Evolutionary conservation across 2,888 invertebrate genomes (phyloP).

Genomic region (Pemphredon lugubris): DNA sequence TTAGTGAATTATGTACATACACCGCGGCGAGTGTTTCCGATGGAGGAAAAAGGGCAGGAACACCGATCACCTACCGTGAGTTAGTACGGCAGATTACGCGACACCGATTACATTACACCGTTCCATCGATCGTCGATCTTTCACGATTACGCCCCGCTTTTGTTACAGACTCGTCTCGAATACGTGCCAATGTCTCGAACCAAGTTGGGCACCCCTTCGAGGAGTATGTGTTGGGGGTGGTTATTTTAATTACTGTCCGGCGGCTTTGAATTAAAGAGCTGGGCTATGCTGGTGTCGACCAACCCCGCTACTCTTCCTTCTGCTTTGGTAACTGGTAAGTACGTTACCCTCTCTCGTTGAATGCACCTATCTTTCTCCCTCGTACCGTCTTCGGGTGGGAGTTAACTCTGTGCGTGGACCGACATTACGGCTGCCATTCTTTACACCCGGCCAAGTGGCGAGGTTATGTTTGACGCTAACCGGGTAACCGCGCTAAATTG

Average conservation of each 20-base stretch:
- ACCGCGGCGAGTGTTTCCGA: too few species aligned
- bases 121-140: too few species aligned
- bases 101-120: too few species aligned
- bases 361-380: conserved; percentile 46
- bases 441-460: conserved; percentile 70
- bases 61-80: too few species aligned
- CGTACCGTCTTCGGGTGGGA: conserved; percentile 36
- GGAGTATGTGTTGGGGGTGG: conserved; percentile 77
- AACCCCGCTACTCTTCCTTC: conserved; percentile 69
- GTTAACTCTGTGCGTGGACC: conserved; percentile 63
- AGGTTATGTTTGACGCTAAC: conserved; percentile 76
- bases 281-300: conserved; percentile 76
- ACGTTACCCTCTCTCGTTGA: conserved; percentile 53
- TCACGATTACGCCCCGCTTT: too few species aligned
- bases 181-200: conserved; percentile 47
- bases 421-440: conserved; percentile 72
- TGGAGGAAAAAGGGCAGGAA: too few species aligned
- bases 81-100: too few species aligned
- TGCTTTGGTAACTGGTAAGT: conserved; percentile 71
- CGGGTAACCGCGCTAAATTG: conserved; percentile 76
- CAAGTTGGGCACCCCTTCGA: conserved; percentile 76
- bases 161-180: too few species aligned
- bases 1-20: too few species aligned
- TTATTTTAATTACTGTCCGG: conserved; percentile 81
- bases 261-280: conserved; percentile 80